Evolutionary conservation across 2,113 vertebrate species (phyloP).

Genomic region (Grus americana): DNA sequence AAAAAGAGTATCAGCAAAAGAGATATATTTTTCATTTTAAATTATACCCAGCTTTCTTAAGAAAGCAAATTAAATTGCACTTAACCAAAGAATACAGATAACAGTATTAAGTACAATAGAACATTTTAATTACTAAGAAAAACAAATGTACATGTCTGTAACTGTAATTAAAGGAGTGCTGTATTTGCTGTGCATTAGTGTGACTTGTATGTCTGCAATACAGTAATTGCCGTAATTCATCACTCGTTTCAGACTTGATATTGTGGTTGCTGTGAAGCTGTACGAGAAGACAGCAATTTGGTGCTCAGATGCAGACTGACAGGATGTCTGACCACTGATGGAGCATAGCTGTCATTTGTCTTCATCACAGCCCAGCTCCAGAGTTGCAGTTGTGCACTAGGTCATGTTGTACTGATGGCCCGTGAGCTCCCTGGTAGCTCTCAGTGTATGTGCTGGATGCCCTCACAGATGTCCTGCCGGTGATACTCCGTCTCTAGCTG

Average conservation of each 20-base stretch:
- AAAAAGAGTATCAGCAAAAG: not conserved
- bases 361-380: not conserved
- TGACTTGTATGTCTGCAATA: conserved; percentile 42
- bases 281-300: not conserved
- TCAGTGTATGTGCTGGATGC: not conserved
- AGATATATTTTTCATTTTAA: conserved; percentile 24
- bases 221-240: conserved; percentile 61
- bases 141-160: conserved; percentile 43
- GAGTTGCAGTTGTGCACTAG: not conserved
- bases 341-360: not conserved
- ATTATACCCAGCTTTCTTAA: conserved; percentile 22
- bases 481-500: not conserved
- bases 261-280: not conserved
- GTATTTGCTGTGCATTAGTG: conserved; percentile 35
- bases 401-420: too few relatives aligned
- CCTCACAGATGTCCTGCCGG: not conserved
- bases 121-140: conserved; percentile 66
- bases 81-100: conserved; percentile 56
- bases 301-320: not conserved
- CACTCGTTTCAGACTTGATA: conserved; percentile 1
- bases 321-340: not conserved
- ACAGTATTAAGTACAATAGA: conserved; percentile 54
- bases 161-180: conserved; percentile 60
- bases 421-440: not conserved
- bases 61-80: conserved; percentile 63